Evolutionary conservation across 2,113 vertebrate species (phyloP), one percentile per base, ranked within the genome.

Genomic region (Rhizomys pruinosus): DNA sequence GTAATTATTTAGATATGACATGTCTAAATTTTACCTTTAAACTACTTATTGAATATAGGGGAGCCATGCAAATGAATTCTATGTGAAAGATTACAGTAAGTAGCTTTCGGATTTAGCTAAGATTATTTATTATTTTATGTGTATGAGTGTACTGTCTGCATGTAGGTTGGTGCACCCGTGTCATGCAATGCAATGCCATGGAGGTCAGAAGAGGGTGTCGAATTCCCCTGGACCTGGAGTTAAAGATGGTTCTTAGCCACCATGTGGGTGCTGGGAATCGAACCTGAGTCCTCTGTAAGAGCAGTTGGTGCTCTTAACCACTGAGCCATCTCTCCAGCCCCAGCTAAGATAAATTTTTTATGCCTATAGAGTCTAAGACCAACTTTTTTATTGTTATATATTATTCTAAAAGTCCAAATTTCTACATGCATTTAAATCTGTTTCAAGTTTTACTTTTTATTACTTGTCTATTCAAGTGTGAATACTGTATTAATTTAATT

Each of bases 81-180:
- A 66, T 1, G 25, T 47, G 76, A 91, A 95, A 78, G 16, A 55
- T 19, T 73, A 32, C 6, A 71, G 29, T 22, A 42, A 57, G 27
- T 52, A 27, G 17, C 39, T 82, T 80, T 91, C 66, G 92, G 63
- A 89, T 73, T 91, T 76, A 86, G 32, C 8, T 80, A 92, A 89
- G 64, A 74, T 34, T n/a, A n/a, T n/a, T n/a, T n/a, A n/a, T n/a
- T n/a, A n/a, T n/a, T n/a, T n/a, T n/a, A n/a, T n/a, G n/a, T n/a
- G n/a, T n/a, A n/a, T n/a, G n/a, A n/a, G n/a, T n/a, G n/a, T n/a
- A n/a, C n/a, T n/a, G n/a, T n/a, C n/a, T n/a, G n/a, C n/a, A n/a
- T n/a, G n/a, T n/a, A n/a, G n/a, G n/a, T n/a, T n/a, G n/a, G n/a
- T n/a, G n/a, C n/a, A n/a, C n/a, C n/a, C n/a, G n/a, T n/a, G n/a